Evolutionary conservation across 2,888 invertebrate genomes (phyloP).

Genomic region (Agrilus biguttatus): DNA sequence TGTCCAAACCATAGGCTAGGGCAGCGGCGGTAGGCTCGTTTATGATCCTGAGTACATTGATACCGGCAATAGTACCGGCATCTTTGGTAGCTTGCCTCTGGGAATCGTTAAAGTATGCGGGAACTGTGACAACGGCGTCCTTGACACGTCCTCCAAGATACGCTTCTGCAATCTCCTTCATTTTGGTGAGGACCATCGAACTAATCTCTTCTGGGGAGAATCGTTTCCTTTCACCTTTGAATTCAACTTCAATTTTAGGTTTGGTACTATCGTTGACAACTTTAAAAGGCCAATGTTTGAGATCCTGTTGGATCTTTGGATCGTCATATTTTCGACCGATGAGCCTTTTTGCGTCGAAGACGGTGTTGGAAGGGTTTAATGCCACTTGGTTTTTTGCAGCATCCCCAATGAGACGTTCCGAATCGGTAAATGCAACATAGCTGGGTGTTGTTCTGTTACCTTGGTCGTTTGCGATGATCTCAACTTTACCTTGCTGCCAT

Average conservation of each 20-base stretch:
- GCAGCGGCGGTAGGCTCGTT: slow-evolving; percentile 71
- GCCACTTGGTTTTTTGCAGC: slow-evolving; percentile 76
- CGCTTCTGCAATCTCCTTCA: slow-evolving; percentile 57
- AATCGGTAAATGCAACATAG: slow-evolving; percentile 77
- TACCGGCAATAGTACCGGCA: slow-evolving; percentile 56
- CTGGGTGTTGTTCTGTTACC: slow-evolving; percentile 79
- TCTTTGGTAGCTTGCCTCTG: slow-evolving; percentile 70
- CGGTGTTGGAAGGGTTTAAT: slow-evolving; percentile 58
- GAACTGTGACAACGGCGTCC: slow-evolving; percentile 67
- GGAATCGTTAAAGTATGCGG: slow-evolving; percentile 56
- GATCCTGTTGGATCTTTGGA: slow-evolving; percentile 58
- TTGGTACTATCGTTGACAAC: slow-evolving; percentile 50
- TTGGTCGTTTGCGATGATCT: slow-evolving; percentile 80
- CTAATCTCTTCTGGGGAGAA: slow-evolving; percentile 58
- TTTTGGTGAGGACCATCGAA: slow-evolving; percentile 48
- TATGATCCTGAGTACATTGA: slow-evolving; percentile 70
- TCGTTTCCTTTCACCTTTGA: slow-evolving; percentile 45
- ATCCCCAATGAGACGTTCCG: slow-evolving; percentile 72
- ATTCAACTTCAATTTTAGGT: slow-evolving; percentile 53
- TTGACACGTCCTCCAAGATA: slow-evolving; percentile 49
- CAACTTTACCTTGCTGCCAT: slow-evolving; percentile 69
- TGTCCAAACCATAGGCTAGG: slow-evolving; percentile 56
- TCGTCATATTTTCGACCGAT: slow-evolving; percentile 71
- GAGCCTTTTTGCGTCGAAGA: slow-evolving; percentile 58
- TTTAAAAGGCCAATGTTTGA: slow-evolving; percentile 75